Evolutionary conservation across 2,888 invertebrate species (phyloP).

Genomic region (Cheilosia soror): DNA sequence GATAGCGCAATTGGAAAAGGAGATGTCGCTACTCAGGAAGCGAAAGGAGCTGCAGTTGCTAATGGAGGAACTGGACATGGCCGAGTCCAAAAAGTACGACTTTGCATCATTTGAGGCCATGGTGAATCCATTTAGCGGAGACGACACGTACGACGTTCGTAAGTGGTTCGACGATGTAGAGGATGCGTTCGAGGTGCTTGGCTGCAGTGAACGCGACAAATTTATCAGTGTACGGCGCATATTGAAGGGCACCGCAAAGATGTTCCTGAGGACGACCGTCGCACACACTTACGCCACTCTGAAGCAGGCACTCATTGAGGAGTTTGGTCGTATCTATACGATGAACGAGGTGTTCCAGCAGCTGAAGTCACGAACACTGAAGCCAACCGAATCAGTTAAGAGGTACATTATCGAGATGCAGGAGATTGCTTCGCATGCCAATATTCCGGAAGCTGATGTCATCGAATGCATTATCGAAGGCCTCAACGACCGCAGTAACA

Average conservation of each 20-base stretch:
- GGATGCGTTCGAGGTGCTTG: not conserved
- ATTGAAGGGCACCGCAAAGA: conserved; percentile 18
- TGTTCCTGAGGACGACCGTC: conserved; percentile 23
- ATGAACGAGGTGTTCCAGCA: conserved; percentile 42
- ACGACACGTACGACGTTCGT: not conserved
- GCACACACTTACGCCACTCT: conserved; percentile 26
- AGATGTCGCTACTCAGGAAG: too few relatives aligned
- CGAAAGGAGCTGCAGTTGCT: not conserved
- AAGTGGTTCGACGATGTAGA: not conserved
- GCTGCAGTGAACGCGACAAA: not conserved
- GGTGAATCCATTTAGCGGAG: not conserved
- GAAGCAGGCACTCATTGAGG: conserved; percentile 18
- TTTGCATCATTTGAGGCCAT: not conserved
- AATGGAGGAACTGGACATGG: not conserved
- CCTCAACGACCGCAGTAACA: conserved; percentile 42
- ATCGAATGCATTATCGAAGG: conserved; percentile 45
- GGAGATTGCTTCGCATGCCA: conserved; percentile 38
- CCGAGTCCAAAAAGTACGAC: not conserved
- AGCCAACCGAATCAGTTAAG: conserved; percentile 30
- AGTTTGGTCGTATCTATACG: conserved; percentile 27
- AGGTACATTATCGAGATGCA: conserved; percentile 55
- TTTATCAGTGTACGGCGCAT: conserved; percentile 8
- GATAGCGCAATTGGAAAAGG: too few relatives aligned
- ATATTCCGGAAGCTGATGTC: conserved; percentile 40
- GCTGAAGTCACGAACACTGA: conserved; percentile 19